Conservation (phyloP, 2,888 invertebrate species). For the Limnephilus marmoratus region DNA sequence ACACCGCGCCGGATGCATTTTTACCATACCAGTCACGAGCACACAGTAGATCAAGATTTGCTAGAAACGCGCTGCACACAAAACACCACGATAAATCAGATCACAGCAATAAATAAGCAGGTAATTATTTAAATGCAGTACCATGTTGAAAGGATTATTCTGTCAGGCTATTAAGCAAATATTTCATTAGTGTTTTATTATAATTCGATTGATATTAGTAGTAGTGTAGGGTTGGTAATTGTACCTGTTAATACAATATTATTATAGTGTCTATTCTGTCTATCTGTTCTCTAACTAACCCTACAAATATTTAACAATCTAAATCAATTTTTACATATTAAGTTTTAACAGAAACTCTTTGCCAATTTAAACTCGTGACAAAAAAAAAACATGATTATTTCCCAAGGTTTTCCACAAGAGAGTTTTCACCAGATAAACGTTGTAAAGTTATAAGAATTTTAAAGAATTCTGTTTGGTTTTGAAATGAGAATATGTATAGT, state of each 20-base stretch:
- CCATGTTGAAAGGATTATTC: constrained; percentile 7
- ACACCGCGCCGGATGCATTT: neutral
- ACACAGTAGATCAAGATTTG: neutral
- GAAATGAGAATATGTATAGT: too few species aligned
- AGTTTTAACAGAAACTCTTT: too few species aligned
- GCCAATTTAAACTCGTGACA: too few species aligned
- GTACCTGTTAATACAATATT: neutral
- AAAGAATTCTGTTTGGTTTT: too few species aligned
- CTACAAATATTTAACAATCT: too few species aligned
- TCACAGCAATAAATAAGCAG: neutral
- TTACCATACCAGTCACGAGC: neutral
- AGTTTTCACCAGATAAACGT: too few species aligned
- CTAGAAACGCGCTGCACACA: neutral
- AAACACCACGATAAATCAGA: neutral
- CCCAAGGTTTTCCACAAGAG: too few species aligned
- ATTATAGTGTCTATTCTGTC: neutral
- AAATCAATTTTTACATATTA: too few species aligned
- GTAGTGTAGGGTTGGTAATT: neutral
- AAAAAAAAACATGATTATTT: too few species aligned
- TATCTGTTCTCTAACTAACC: neutral
- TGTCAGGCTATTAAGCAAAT: neutral
- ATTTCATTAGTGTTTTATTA: neutral
- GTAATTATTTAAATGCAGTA: constrained; percentile 8
- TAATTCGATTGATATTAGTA: neutral
- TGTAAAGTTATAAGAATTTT: too few species aligned